phyloP scores from a whole-genome alignment of 2,888 invertebrate species.

The Lypha dubia region DNA sequence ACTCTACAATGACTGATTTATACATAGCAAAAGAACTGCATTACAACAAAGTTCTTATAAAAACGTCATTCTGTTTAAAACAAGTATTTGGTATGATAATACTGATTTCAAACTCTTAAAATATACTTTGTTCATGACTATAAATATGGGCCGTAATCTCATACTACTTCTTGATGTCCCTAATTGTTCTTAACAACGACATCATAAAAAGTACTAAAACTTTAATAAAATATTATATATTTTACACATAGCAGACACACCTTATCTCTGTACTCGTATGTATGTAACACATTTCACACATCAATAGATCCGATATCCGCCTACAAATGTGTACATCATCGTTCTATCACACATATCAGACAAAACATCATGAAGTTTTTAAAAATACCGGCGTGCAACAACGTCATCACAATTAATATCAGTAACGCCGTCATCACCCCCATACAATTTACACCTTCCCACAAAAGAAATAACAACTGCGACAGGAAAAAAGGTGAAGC shows the following conservation, averaged over 20 bases:
- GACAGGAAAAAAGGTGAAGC: slow-evolving; percentile 1
- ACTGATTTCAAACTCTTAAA: too few relatives aligned
- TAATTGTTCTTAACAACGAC: not conserved
- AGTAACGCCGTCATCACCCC: slow-evolving; percentile 42
- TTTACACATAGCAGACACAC: slow-evolving; percentile 58
- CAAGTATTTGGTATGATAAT: too few relatives aligned
- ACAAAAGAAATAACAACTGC: slow-evolving; percentile 38
- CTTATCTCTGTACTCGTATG: too few relatives aligned
- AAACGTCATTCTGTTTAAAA: too few relatives aligned
- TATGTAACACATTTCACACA: slow-evolving; percentile 63
- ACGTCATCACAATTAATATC: slow-evolving; percentile 33
- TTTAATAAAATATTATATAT: slow-evolving; percentile 31
- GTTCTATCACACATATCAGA: slow-evolving; percentile 27
- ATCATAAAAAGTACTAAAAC: not conserved
- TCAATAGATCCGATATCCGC: slow-evolving; percentile 68
- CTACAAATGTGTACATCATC: slow-evolving; percentile 61
- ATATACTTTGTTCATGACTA: too few relatives aligned
- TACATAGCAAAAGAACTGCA: too few relatives aligned
- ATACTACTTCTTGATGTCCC: not conserved
- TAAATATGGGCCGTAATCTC: too few relatives aligned
- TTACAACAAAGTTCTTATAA: too few relatives aligned
- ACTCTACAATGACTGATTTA: too few relatives aligned
- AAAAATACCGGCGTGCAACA: slow-evolving; percentile 18
- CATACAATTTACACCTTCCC: slow-evolving; percentile 59
- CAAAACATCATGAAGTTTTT: slow-evolving; percentile 40